phyloP scores from a whole-genome alignment of 2,113 vertebrate genomes.

The Sardina pilchardus region DNA sequence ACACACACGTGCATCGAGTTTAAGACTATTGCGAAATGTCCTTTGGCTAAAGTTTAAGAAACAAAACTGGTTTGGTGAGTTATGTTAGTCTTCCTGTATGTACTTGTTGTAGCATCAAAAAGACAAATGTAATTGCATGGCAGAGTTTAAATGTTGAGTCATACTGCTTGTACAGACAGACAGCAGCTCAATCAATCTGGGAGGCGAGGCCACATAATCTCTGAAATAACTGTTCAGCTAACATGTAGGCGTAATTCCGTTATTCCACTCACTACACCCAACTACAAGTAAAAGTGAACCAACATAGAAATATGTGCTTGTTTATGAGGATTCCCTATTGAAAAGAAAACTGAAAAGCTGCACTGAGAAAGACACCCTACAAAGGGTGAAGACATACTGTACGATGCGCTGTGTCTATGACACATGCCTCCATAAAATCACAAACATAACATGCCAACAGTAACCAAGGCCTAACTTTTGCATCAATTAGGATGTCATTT shows the following conservation, averaged over 20 bases:
- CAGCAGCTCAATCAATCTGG: neutral
- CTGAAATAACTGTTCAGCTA: slow-evolving; percentile 15
- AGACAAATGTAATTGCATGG: neutral
- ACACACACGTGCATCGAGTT: neutral
- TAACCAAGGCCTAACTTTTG: neutral
- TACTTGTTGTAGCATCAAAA: neutral
- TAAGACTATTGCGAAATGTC: neutral
- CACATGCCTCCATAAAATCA: no score
- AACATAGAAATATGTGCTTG: neutral
- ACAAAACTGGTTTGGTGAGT: neutral
- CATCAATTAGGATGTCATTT: neutral
- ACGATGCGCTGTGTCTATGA: no score
- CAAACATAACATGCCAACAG: no score
- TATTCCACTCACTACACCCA: neutral
- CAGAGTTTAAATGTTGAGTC: neutral
- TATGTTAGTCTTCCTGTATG: neutral
- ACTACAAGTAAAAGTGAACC: neutral
- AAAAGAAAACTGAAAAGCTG: neutral
- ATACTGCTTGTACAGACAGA: neutral
- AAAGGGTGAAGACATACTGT: no score
- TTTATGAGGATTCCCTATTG: neutral
- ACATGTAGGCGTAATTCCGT: neutral
- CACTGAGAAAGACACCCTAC: no score
- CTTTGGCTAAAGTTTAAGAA: neutral
- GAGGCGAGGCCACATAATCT: neutral